Conservation (phyloP, 2,113 vertebrate species). For the Phalacrocorax carbo region DNA sequence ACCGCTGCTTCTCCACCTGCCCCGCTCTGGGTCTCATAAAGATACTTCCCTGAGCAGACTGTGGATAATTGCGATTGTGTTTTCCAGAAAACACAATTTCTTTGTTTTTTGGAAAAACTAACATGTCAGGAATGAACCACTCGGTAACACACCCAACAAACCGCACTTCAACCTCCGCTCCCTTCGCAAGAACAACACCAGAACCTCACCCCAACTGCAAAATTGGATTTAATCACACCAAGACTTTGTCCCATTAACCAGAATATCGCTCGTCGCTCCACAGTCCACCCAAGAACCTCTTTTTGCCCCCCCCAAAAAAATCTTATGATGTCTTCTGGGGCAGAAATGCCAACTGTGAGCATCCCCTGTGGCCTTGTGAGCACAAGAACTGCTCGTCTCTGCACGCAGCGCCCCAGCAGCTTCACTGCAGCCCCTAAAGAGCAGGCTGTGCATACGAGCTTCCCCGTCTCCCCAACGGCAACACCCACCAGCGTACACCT, state of each 20-base stretch:
- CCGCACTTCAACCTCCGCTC: background rate
- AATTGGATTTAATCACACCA: rapidly evolving
- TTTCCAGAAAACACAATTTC: background rate
- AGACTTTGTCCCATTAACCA: background rate
- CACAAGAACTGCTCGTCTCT: too few relatives aligned
- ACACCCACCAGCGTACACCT: rapidly evolving
- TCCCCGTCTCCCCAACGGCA: background rate
- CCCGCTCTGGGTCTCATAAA: too few relatives aligned
- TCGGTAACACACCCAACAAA: background rate
- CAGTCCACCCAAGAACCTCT: rapidly evolving
- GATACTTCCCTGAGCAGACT: too few relatives aligned
- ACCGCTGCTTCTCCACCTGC: background rate
- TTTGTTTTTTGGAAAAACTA: background rate
- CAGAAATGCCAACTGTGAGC: background rate
- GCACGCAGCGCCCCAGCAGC: too few relatives aligned
- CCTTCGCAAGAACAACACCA: background rate
- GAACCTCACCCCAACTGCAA: background rate
- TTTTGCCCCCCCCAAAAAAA: rapidly evolving
- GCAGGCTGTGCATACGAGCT: too few relatives aligned
- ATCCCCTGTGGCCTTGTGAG: background rate
- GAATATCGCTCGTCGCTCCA: background rate
- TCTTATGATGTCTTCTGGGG: background rate
- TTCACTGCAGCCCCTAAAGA: background rate
- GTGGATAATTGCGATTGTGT: background rate
- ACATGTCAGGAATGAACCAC: rapidly evolving